Evolutionary conservation across 1,140 invertebrate species (phyloP), one percentile per base, ranked within the genome.

Genomic region (Hyposmocoma kahamanoa): DNA sequence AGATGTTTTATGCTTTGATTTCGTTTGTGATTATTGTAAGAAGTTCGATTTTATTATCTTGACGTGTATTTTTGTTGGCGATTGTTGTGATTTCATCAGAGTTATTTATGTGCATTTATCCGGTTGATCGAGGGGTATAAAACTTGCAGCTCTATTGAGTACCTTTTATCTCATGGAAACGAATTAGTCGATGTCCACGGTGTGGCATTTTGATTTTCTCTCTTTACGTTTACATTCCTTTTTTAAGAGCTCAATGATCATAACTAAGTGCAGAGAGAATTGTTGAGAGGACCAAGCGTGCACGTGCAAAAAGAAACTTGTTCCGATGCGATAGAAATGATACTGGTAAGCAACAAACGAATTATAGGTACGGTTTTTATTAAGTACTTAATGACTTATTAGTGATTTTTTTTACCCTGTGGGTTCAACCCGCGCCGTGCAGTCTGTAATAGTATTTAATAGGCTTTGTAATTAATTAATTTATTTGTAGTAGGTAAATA

Each of bases 101-200:
- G 19, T n/a, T 30, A n/a, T 30, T 36, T 17, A 3, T n/a, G 13
- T 77, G 81, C 81, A 84, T 84, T 84, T 84, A 82, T 68, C 53
- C 53, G 57, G 52, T 51, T 58, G 50, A 47, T 42, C 42, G 22
- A 28, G 22, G 47, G 45, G 44, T 50, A 46, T 4, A 15, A 53
- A 6, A 42, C 28, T 26, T 26, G 43, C 39, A 43, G 22, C 41
- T 30, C 18, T 50, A 13, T 56, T 22, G 18, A 43, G 22, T 19
- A 8, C 19, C 43, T 26, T 36, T 36, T 36, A 36, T 36, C 8
- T 15, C 18, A 3, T 17, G 13, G 32, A 2, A 36, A 36, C 32
- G 32, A 36, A 17, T 8, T 8, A 17, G 32, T 36, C 32, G 10
- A 36, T 17, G 15, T 36, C 17, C 22, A 38, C 22, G 45, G 41